Conservation (phyloP, 2,797 vertebrate genomes). For the Arctocebus calabarensis region DNA sequence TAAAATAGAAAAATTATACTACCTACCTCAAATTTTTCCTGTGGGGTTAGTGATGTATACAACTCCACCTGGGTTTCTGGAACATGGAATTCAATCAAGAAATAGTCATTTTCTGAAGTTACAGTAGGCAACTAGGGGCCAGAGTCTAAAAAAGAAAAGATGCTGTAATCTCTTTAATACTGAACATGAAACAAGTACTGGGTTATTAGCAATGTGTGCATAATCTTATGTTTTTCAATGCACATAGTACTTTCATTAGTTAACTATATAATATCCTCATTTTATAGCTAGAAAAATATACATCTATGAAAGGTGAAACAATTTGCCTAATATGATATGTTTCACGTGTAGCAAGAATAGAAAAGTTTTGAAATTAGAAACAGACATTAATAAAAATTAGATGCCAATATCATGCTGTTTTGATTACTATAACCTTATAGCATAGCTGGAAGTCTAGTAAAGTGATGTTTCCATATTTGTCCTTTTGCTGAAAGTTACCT, state of each 20-base stretch:
- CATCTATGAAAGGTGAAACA: background rate
- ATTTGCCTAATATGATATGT: background rate
- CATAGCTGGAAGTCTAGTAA: too few species aligned
- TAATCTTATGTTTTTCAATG: background rate
- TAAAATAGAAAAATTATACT: background rate
- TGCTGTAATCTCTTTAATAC: background rate
- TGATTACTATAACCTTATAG: too few species aligned
- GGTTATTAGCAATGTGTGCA: background rate
- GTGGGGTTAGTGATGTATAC: background rate
- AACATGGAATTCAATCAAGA: background rate
- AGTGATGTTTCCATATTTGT: too few species aligned
- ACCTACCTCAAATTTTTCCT: background rate
- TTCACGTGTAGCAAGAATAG: background rate
- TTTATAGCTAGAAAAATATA: background rate
- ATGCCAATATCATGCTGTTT: background rate
- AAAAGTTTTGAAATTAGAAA: background rate
- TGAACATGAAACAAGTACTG: background rate
- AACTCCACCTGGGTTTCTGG: background rate
- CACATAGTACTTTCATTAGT: background rate
- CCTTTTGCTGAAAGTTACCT: too few species aligned
- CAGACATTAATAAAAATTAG: background rate
- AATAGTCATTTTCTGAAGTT: background rate
- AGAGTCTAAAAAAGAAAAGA: background rate
- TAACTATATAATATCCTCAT: background rate
- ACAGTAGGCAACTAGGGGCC: background rate